These are phyloP conservation scores for Melanostigma gelatinosum DNA, from an alignment of 2,113 vertebrate species.

Conservation along the genomic window DNA sequence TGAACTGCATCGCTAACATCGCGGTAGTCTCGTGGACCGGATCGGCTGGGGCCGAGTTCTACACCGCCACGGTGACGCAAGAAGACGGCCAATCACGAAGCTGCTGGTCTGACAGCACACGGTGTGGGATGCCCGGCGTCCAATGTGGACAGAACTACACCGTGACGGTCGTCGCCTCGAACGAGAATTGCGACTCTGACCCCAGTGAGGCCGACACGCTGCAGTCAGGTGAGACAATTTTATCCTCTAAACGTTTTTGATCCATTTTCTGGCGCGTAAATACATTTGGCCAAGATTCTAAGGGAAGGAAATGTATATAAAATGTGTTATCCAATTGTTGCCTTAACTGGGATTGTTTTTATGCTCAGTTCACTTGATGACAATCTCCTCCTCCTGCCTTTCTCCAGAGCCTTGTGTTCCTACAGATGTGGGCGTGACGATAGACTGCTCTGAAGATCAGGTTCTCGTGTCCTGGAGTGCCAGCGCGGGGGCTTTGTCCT, in stretches of 20 bases:
- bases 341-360: background rate
- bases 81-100: constrained; percentile 46
- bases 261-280: background rate
- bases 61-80: constrained; percentile 63
- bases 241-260: background rate
- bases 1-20: constrained; percentile 80
- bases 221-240: constrained; percentile 73
- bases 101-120: constrained; percentile 74
- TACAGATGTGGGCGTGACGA: constrained; percentile 55
- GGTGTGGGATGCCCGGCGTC: constrained; percentile 75
- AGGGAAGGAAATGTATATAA: background rate
- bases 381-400: background rate
- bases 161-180: constrained; percentile 75
- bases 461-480: constrained; percentile 77
- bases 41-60: constrained; percentile 67
- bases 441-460: constrained; percentile 73
- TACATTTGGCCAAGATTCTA: background rate
- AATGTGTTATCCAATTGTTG: background rate
- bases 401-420: constrained; percentile 82
- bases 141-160: constrained; percentile 77
- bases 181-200: constrained; percentile 71
- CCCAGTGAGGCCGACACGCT: constrained; percentile 63
- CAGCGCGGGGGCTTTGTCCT: constrained; percentile 74
- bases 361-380: background rate
- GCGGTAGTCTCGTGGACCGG: constrained; percentile 73